Percentiles rank a stretch among this genome's conserved stretches.
Conservation (phyloP, 92 coral and sea anemone genomes). For the Umimayanthus kanabou region DNA sequence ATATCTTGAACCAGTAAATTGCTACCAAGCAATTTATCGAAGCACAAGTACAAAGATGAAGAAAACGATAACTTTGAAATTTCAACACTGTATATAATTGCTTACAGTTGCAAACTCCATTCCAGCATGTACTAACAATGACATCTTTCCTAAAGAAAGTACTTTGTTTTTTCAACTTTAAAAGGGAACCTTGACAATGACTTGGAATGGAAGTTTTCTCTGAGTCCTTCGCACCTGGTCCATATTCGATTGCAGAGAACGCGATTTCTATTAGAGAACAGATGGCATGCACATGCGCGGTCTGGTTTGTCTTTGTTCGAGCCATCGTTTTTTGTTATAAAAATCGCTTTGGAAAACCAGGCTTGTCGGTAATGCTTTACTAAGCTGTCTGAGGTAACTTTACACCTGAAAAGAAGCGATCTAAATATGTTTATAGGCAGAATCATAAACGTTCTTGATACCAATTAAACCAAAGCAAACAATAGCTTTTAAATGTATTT, state of each 20-base stretch:
- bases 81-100: background rate
- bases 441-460: background rate
- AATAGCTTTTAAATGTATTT: background rate
- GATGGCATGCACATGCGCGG: constrained; percentile 24
- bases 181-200: background rate
- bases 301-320: background rate
- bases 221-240: constrained; percentile 12
- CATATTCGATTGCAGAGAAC: background rate
- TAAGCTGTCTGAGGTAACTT: background rate
- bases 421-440: background rate
- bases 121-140: background rate
- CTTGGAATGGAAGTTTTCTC: background rate
- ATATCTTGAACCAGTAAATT: too few species aligned
- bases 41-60: background rate
- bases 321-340: background rate
- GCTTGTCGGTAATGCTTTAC: background rate
- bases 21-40: background rate
- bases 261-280: background rate
- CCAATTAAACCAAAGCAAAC: background rate
- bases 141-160: background rate
- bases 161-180: background rate
- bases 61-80: background rate
- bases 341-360: background rate
- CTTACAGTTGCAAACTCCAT: background rate
- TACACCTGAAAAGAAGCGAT: background rate